Conservation (phyloP, 2,888 invertebrate species). For the Lasioglossum figueresi region DNA sequence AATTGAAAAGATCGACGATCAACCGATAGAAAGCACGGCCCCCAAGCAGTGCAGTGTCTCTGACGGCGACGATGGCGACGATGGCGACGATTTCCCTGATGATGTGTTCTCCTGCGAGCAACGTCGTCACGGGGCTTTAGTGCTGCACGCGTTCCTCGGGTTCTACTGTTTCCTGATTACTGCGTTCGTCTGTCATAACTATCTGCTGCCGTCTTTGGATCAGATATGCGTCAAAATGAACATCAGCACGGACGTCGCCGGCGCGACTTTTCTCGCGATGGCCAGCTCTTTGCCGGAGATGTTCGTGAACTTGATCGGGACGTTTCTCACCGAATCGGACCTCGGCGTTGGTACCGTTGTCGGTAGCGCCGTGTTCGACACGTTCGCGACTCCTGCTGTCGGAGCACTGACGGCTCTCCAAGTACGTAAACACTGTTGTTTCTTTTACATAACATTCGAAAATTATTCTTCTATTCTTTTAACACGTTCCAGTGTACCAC, state of each 20-base stretch:
- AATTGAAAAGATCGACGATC: background rate
- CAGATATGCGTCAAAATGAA: conserved; percentile 92
- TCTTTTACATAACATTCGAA: no score
- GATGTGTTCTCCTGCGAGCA: conserved; percentile 87
- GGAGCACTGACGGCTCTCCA: conserved; percentile 90
- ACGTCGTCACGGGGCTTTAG: conserved; percentile 90
- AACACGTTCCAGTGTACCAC: no score
- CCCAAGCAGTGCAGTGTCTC: background rate
- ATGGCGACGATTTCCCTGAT: conserved; percentile 85
- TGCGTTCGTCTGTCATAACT: conserved; percentile 96
- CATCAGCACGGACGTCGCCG: conserved; percentile 94
- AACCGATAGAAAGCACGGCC: background rate
- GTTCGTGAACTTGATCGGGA: conserved; percentile 95
- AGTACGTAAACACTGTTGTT: conserved; percentile 84
- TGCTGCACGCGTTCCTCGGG: conserved; percentile 90
- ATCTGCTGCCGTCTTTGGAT: conserved; percentile 95
- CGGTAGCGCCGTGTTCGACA: conserved; percentile 94
- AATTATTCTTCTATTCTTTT: no score
- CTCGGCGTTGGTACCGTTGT: conserved; percentile 95
- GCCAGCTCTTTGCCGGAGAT: conserved; percentile 98
- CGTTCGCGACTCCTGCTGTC: conserved; percentile 92
- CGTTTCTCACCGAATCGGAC: conserved; percentile 92
- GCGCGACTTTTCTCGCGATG: conserved; percentile 98
- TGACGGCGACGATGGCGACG: conserved; percentile 49
- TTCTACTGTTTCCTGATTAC: conserved; percentile 94